Evolutionary conservation across 2,797 vertebrate genomes (phyloP).

Genomic region (Echiichthys vipera): DNA sequence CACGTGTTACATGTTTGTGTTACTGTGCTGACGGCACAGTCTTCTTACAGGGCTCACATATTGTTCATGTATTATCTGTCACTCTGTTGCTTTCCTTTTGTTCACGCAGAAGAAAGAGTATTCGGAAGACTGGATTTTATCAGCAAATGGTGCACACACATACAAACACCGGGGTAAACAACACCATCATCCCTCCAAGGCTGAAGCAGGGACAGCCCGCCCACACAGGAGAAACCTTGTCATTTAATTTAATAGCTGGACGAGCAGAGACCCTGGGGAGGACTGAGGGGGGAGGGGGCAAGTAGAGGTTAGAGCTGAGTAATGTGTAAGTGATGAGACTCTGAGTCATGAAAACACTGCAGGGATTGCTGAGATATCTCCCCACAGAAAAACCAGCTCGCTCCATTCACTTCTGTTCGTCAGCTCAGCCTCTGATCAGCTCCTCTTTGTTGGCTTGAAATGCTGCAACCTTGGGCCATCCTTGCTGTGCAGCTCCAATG

Average conservation of each 20-base stretch:
- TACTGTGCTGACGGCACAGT: no score
- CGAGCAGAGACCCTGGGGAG: conserved; percentile 27
- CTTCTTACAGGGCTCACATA: no score
- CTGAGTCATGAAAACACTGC: conserved; percentile 57
- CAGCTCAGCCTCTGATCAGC: conserved; percentile 40
- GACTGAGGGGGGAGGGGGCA: conserved; percentile 22
- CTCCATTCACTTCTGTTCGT: conserved; percentile 19
- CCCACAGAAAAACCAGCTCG: conserved; percentile 22
- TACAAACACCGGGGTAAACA: conserved; percentile 15
- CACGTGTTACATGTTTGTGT: no score
- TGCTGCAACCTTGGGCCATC: conserved; percentile 47
- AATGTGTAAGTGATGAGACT: conserved; percentile 63
- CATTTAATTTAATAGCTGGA: conserved; percentile 57
- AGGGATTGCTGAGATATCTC: conserved; percentile 41
- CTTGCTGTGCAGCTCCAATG: conserved; percentile 29
- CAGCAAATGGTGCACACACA: conserved; percentile 16
- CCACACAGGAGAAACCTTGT: conserved; percentile 25
- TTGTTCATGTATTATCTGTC: no score
- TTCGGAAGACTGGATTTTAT: conserved; percentile 34
- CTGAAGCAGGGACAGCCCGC: conserved; percentile 13
- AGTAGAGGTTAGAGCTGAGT: conserved; percentile 63
- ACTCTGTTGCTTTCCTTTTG: neutral
- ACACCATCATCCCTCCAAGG: conserved; percentile 14
- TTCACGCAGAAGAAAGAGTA: conserved; percentile 13
- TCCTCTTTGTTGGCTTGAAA: conserved; percentile 32